Percentiles rank a stretch among this genome's conserved stretches.
These are phyloP conservation scores for Drosophila rhopaloa DNA, from an alignment of 1,140 invertebrate species.

Conservation along the genomic window DNA sequence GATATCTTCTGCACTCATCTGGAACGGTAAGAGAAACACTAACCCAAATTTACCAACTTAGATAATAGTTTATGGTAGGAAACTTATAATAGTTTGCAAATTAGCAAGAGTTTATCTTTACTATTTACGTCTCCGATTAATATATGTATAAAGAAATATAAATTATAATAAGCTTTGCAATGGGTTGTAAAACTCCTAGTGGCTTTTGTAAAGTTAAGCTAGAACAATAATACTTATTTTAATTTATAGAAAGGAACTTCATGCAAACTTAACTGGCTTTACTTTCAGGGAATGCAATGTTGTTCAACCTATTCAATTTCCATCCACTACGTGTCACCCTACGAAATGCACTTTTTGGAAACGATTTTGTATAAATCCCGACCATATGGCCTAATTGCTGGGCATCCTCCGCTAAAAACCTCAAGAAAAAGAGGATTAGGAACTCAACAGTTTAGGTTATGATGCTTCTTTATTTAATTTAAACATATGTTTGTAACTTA, in stretches of 20 bases:
- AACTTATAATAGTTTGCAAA: no score
- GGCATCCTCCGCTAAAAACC: constrained; percentile 12
- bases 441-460: neutral
- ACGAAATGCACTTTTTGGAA: constrained; percentile 94
- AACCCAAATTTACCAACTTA: no score
- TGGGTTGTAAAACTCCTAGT: no score
- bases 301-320: constrained; percentile 95
- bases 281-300: constrained; percentile 91
- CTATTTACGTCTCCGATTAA: no score
- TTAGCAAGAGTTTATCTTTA: no score
- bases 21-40: constrained; percentile 20
- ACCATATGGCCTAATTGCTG: constrained; percentile 88
- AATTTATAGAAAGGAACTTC: no score
- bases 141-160: neutral
- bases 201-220: no score
- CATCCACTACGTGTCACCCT: constrained; percentile 93
- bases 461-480: neutral
- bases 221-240: neutral
- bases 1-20: constrained; percentile 12
- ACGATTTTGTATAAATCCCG: constrained; percentile 94
- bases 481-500: neutral
- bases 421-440: neutral
- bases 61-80: no score
- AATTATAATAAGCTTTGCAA: no score
- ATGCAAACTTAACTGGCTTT: neutral